Conservation (phyloP, 2,797 vertebrate species). For the Neopelma chrysocephalum region DNA sequence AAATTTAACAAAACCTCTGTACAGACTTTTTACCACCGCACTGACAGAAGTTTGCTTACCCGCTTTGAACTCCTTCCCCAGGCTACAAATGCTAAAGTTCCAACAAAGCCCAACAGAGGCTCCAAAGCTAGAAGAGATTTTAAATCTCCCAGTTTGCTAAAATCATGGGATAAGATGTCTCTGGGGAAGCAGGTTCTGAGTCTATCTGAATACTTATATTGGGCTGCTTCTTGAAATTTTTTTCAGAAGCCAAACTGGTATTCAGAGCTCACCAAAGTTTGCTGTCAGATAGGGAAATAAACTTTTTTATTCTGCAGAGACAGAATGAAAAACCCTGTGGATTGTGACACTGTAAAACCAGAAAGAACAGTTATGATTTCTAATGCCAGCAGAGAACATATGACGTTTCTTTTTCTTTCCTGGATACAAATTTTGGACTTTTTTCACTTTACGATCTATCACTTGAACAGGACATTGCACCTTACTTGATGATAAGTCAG, state of each 20-base stretch:
- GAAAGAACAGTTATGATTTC: not conserved
- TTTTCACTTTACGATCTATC: not conserved
- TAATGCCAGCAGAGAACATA: not conserved
- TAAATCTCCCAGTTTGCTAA: not conserved
- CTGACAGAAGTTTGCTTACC: not conserved
- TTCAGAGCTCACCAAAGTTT: not conserved
- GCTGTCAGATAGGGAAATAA: not conserved
- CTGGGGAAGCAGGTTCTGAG: not conserved
- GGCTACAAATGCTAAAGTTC: not conserved
- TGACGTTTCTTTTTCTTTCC: not conserved
- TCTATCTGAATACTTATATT: not conserved
- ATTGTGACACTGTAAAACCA: not conserved
- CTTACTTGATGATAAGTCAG: not conserved
- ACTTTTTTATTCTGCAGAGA: not conserved
- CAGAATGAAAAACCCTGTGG: not conserved
- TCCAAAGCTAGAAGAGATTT: not conserved
- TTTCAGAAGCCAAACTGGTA: not conserved
- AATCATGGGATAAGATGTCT: not conserved
- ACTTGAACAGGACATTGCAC: not conserved
- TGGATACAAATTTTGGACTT: not conserved
- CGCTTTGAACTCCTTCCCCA: not conserved
- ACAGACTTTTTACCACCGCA: not conserved
- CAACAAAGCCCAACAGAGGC: not conserved
- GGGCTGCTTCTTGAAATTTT: not conserved
- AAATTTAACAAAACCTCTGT: not conserved